A percentile compares a stretch with the other conserved stretches of the same genome.
These are phyloP conservation scores for Drosophila pseudotalamancana DNA, from an alignment of 2,888 invertebrate species.

Conservation along the genomic window DNA sequence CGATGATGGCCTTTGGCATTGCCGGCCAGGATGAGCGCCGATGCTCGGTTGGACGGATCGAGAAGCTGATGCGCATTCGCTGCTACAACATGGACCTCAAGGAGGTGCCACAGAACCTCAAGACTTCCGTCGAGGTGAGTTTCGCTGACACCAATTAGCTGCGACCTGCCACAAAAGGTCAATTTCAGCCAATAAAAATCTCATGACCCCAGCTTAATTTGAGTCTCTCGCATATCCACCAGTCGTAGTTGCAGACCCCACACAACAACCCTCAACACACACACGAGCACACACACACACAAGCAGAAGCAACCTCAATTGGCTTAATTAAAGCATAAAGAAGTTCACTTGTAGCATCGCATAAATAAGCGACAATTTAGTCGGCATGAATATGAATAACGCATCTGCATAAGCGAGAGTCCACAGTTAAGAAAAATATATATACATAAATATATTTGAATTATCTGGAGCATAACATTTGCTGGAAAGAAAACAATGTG, in stretches of 20 bases:
- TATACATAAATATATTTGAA: not conserved
- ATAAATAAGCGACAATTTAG: slow-evolving; percentile 19
- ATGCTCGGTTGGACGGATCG: slow-evolving; percentile 79
- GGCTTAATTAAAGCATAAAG: slow-evolving; percentile 79
- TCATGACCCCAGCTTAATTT: slow-evolving; percentile 59
- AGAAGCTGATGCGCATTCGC: slow-evolving; percentile 79
- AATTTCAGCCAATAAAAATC: slow-evolving; percentile 65
- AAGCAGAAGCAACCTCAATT: slow-evolving; percentile 54
- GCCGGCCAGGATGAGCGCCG: slow-evolving; percentile 74
- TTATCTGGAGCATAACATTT: too few relatives aligned
- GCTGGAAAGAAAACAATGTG: too few relatives aligned
- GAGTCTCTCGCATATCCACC: slow-evolving; percentile 32
- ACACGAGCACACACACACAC: not conserved
- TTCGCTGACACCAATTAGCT: slow-evolving; percentile 23
- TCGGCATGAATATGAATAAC: slow-evolving; percentile 19
- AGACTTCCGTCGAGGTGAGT: slow-evolving; percentile 83
- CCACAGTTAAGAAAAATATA: slow-evolving; percentile 1
- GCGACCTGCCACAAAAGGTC: slow-evolving; percentile 37
- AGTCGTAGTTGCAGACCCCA: slow-evolving; percentile 3
- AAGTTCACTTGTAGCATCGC: slow-evolving; percentile 55
- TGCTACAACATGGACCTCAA: slow-evolving; percentile 82
- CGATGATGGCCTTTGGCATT: slow-evolving; percentile 79
- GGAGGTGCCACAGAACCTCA: slow-evolving; percentile 83
- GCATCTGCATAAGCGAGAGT: not conserved
- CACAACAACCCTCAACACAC: not conserved